Percentiles rank a stretch among this genome's conserved stretches.
Conservation (phyloP, 2,113 vertebrate genomes). For the Falco punctatus region DNA sequence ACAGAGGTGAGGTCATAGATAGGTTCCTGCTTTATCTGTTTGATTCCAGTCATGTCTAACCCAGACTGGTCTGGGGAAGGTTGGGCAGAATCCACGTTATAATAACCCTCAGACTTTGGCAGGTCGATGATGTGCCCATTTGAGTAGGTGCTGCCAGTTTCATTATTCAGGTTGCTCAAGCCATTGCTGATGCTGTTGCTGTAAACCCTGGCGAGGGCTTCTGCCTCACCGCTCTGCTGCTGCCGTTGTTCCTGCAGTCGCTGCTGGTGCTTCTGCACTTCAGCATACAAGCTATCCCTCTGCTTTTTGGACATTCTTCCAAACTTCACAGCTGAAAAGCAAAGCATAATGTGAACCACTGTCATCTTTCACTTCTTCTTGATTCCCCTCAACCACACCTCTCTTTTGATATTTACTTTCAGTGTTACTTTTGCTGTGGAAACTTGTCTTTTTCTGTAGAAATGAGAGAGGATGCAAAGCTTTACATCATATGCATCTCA, state of each 20-base stretch:
- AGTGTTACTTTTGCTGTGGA: neutral
- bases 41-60: slow-evolving; percentile 97
- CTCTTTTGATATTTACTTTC: neutral
- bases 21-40: slow-evolving; percentile 99
- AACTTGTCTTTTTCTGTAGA: neutral
- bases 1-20: slow-evolving; percentile 97
- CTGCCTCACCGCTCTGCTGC: slow-evolving; percentile 93
- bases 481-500: neutral
- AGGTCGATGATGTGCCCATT: slow-evolving; percentile 93
- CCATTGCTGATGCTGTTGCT: slow-evolving; percentile 89
- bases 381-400: neutral
- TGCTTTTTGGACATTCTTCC: slow-evolving; percentile 99
- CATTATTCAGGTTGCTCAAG: slow-evolving; percentile 87
- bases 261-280: slow-evolving; percentile 98
- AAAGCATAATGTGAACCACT: neutral
- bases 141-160: slow-evolving; percentile 89
- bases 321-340: slow-evolving; percentile 93
- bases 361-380: neutral
- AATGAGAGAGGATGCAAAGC: neutral
- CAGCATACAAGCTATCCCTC: slow-evolving; percentile 94
- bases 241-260: slow-evolving; percentile 92
- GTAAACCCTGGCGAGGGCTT: slow-evolving; percentile 93
- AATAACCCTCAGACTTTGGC: slow-evolving; percentile 92
- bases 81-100: slow-evolving; percentile 93
- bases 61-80: slow-evolving; percentile 98